Conservation (phyloP, 2,888 invertebrate genomes). For the Parnassius glacialis region DNA sequence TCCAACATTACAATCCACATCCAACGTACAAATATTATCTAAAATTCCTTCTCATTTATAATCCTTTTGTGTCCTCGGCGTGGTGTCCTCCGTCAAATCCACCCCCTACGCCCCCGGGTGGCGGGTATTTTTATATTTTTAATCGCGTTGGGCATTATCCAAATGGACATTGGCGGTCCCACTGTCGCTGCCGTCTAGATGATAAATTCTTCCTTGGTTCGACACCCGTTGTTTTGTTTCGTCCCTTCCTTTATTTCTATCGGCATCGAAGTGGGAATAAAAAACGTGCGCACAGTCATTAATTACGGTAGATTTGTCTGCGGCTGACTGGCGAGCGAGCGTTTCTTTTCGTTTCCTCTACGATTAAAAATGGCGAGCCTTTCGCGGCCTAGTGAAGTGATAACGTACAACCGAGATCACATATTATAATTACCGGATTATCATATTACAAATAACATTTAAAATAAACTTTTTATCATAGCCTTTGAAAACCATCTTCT, state of each 20-base stretch:
- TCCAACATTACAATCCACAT: slow-evolving; percentile 77
- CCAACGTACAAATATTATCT: slow-evolving; percentile 81
- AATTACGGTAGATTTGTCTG: slow-evolving; percentile 77
- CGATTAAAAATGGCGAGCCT: slow-evolving; percentile 70
- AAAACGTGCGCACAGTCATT: slow-evolving; percentile 70
- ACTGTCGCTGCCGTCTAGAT: slow-evolving; percentile 75
- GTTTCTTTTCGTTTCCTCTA: slow-evolving; percentile 60
- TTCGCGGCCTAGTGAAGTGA: slow-evolving; percentile 21
- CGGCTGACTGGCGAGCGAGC: slow-evolving; percentile 66
- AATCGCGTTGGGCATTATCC: slow-evolving; percentile 81
- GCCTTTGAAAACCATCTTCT: no score
- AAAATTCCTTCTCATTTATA: slow-evolving; percentile 82
- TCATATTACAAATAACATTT: no score
- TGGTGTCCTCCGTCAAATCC: slow-evolving; percentile 78
- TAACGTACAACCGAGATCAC: background rate
- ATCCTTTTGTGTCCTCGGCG: slow-evolving; percentile 81
- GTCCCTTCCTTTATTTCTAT: slow-evolving; percentile 72
- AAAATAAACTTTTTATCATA: no score
- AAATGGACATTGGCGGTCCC: slow-evolving; percentile 79
- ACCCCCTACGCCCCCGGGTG: slow-evolving; percentile 43
- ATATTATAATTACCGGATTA: no score
- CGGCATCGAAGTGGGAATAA: slow-evolving; percentile 61
- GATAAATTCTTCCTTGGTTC: slow-evolving; percentile 81
- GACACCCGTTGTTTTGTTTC: slow-evolving; percentile 75
- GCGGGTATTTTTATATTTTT: slow-evolving; percentile 80